These are phyloP conservation scores for Acleris cristana DNA, from an alignment of 2,888 invertebrate species.

Conservation along the genomic window DNA sequence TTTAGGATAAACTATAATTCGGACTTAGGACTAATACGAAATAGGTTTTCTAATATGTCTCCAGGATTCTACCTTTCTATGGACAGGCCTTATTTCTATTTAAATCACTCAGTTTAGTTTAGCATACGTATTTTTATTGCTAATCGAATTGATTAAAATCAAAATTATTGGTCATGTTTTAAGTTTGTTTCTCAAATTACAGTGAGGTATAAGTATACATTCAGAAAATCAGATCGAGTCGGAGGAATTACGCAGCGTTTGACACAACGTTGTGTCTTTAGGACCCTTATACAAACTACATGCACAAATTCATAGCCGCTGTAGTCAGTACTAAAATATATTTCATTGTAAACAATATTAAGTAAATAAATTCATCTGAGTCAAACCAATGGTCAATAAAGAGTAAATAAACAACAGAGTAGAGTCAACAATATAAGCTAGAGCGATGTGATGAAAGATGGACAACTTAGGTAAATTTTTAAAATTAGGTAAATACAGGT, in stretches of 20 bases:
- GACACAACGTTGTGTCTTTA: not conserved
- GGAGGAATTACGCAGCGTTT: not conserved
- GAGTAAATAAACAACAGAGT: conserved; percentile 41
- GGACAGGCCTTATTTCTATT: no score
- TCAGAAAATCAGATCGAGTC: not conserved
- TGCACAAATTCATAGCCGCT: conserved; percentile 60
- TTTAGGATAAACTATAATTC: no score
- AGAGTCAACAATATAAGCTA: conserved; percentile 31
- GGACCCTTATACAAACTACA: conserved; percentile 38
- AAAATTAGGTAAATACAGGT: no score
- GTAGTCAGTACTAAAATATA: conserved; percentile 48
- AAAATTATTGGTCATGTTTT: no score
- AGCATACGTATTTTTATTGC: no score
- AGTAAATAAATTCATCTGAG: conserved; percentile 68
- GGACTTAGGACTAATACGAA: no score
- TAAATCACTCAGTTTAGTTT: no score
- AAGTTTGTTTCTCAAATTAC: no score
- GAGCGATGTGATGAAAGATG: conserved; percentile 19
- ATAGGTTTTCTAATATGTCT: no score
- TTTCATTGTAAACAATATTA: conserved; percentile 49
- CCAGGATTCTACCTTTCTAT: no score
- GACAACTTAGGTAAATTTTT: not conserved
- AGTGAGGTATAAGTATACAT: not conserved
- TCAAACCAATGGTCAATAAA: conserved; percentile 63
- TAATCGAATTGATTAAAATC: no score